Percentiles rank a stretch among this genome's conserved stretches.
Evolutionary conservation across 2,797 vertebrate genomes (phyloP).

Genomic region (Sardinella longiceps): DNA sequence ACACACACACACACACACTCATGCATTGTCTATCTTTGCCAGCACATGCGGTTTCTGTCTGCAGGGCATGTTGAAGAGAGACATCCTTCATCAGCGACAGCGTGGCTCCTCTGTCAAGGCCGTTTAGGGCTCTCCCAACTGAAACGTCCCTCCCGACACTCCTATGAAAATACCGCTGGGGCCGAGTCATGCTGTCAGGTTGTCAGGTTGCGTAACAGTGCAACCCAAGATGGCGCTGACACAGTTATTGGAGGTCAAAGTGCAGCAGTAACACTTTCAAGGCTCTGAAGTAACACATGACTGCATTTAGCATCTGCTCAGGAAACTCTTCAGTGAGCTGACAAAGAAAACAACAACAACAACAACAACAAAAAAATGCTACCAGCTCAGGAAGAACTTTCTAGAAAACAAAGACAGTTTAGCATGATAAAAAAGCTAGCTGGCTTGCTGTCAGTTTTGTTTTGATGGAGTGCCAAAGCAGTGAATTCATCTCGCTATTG

Average conservation of each 20-base stretch:
- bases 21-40: slow-evolving; percentile 44
- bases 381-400: neutral
- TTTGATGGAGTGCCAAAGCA: slow-evolving; percentile 5
- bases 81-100: slow-evolving; percentile 38
- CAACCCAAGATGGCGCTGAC: slow-evolving; percentile 53
- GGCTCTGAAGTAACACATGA: slow-evolving; percentile 23
- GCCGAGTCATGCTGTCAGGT: slow-evolving; percentile 51
- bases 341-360: neutral
- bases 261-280: slow-evolving; percentile 10
- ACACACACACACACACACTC: slow-evolving; percentile 2
- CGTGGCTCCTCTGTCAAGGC: slow-evolving; percentile 45
- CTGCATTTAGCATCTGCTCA: neutral
- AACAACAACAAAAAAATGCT: too few relatives aligned
- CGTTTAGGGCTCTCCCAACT: slow-evolving; percentile 56
- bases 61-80: slow-evolving; percentile 20
- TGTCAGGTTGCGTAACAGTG: slow-evolving; percentile 56
- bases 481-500: slow-evolving; percentile 5
- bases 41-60: slow-evolving; percentile 54
- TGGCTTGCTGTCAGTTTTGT: slow-evolving; percentile 10
- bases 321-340: neutral
- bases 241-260: slow-evolving; percentile 48
- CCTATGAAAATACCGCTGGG: slow-evolving; percentile 60
- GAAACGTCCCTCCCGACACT: slow-evolving; percentile 54
- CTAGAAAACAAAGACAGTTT: slow-evolving; percentile 13
- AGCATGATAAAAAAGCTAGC: neutral